These are phyloP conservation scores for Hydrocynus forskahlii DNA, from an alignment of 2,797 vertebrate species.

Conservation along the genomic window DNA sequence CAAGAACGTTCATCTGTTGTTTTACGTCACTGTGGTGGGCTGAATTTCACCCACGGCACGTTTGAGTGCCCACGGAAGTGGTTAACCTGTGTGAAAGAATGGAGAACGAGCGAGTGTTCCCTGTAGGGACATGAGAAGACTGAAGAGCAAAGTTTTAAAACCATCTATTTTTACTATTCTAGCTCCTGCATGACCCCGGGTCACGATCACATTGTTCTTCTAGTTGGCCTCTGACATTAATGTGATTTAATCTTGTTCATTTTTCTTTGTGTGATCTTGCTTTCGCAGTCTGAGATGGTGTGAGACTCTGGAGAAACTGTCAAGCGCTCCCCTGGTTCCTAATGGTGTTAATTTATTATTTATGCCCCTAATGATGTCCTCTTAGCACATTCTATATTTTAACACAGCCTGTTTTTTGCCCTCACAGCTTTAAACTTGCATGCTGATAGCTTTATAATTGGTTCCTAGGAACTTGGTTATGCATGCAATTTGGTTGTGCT, in stretches of 20 bases:
- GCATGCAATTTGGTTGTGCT: conserved; percentile 58
- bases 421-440: conserved; percentile 76
- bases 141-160: conserved; percentile 27
- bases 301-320: conserved; percentile 61
- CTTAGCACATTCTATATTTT: conserved; percentile 80
- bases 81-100: not conserved
- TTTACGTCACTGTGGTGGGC: not conserved
- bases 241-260: conserved; percentile 38
- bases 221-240: conserved; percentile 36
- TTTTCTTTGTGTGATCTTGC: conserved; percentile 22
- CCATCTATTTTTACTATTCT: conserved; percentile 18
- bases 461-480: conserved; percentile 60
- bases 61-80: not conserved
- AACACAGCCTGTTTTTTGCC: conserved; percentile 71
- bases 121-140: conserved; percentile 11
- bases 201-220: conserved; percentile 49
- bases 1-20: not conserved
- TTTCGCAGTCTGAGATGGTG: conserved; percentile 6
- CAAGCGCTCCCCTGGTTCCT: conserved; percentile 53
- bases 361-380: conserved; percentile 75
- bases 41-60: not conserved
- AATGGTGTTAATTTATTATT: conserved; percentile 71
- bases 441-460: conserved; percentile 75
- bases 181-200: not conserved
- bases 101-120: not conserved